Percentiles rank a stretch among this genome's conserved stretches.
Conservation (phyloP, 2,113 vertebrate species). For the Albula goreensis region DNA sequence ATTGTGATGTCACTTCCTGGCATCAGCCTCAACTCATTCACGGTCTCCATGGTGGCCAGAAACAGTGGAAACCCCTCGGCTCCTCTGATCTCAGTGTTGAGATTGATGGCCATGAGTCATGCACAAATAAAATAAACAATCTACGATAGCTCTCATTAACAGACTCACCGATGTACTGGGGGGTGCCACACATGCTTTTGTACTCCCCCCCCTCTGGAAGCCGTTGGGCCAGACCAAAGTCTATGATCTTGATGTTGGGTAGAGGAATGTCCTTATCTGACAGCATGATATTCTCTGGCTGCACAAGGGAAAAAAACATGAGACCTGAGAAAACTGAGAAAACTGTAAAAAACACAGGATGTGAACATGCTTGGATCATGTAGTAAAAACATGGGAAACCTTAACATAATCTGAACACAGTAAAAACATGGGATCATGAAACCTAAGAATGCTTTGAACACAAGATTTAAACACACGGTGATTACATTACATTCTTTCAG, state of each 20-base stretch:
- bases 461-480: too few relatives aligned
- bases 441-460: too few relatives aligned
- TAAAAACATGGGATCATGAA: too few relatives aligned
- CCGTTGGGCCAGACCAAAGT: constrained; percentile 72
- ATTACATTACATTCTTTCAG: too few relatives aligned
- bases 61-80: neutral
- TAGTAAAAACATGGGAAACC: too few relatives aligned
- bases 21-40: neutral
- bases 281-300: constrained; percentile 80
- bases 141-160: neutral
- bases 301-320: constrained; percentile 31
- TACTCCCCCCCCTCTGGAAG: constrained; percentile 64
- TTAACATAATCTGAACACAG: neutral
- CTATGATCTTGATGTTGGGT: constrained; percentile 73
- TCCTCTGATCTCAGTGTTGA: constrained; percentile 11
- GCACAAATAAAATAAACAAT: neutral
- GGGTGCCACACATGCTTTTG: constrained; percentile 76
- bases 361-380: neutral
- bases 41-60: constrained; percentile 29
- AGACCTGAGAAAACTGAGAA: neutral
- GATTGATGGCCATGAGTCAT: neutral
- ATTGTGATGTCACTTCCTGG: constrained; percentile 33
- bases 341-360: neutral
- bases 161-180: constrained; percentile 79
- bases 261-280: constrained; percentile 61